phyloP scores from a whole-genome alignment of 1,140 invertebrate species.

The Cylas formicarius region DNA sequence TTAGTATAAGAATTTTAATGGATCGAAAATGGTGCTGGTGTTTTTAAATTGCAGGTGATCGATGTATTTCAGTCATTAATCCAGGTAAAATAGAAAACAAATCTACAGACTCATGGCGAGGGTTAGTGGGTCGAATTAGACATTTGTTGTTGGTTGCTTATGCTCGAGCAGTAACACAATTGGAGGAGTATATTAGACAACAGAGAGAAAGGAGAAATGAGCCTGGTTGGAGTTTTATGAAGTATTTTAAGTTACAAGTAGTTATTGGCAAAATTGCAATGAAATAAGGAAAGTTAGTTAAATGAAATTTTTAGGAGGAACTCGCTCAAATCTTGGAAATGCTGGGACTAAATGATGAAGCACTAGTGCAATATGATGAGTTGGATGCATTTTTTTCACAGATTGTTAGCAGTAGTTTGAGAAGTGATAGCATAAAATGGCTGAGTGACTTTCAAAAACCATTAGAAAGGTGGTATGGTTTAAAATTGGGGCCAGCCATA shows the following conservation, averaged over 20 bases:
- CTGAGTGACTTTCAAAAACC: constrained; percentile 66
- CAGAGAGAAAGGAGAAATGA: constrained; percentile 87
- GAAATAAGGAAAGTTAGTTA: neutral
- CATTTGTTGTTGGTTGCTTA: constrained; percentile 81
- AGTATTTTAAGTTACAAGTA: constrained; percentile 89
- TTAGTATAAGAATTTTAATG: constrained; percentile 4
- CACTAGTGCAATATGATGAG: constrained; percentile 94
- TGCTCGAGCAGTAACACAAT: constrained; percentile 73
- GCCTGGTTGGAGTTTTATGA: constrained; percentile 86
- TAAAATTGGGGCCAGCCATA: constrained; percentile 54
- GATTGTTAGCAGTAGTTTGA: constrained; percentile 86
- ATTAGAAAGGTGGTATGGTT: constrained; percentile 74
- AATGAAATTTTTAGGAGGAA: constrained; percentile 64
- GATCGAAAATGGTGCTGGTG: neutral
- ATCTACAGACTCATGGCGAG: constrained; percentile 82
- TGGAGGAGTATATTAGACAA: constrained; percentile 86
- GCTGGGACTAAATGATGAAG: constrained; percentile 88
- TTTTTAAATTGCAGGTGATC: constrained; percentile 45
- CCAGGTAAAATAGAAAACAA: constrained; percentile 82
- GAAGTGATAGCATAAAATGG: constrained; percentile 78
- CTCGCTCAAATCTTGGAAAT: constrained; percentile 92
- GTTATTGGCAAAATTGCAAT: constrained; percentile 17
- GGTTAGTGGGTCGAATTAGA: constrained; percentile 72
- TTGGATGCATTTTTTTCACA: constrained; percentile 94
- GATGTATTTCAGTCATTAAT: constrained; percentile 86